Evolutionary conservation across 2,888 invertebrate genomes (phyloP), one percentile per base, ranked within the genome.

Genomic region (Diplazon laetatorius): DNA sequence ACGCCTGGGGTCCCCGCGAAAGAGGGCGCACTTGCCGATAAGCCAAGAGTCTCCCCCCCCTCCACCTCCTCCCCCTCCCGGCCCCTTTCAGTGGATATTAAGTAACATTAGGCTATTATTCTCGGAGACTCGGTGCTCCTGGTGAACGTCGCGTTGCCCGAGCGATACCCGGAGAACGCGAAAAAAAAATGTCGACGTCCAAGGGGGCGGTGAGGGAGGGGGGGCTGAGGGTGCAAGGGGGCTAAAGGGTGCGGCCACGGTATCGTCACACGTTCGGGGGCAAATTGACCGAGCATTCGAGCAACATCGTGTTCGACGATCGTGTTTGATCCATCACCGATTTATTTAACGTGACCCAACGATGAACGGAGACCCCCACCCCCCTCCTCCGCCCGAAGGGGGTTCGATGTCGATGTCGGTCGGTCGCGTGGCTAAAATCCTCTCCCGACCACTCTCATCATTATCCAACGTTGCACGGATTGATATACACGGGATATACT

Each of bases 51-150:
- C 50, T 65, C 76, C 57, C n/a, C n/a, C n/a, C n/a, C n/a, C n/a
- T n/a, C n/a, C n/a, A n/a, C n/a, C n/a, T n/a, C n/a, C n/a, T n/a
- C n/a, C n/a, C n/a, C n/a, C n/a, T n/a, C n/a, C n/a, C n/a, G n/a
- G n/a, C n/a, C n/a, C n/a, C n/a, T n/a, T n/a, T n/a, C n/a, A 65
- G 74, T 80, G 74, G 83, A 82, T 83, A 84, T 84, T 84, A 84
- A 84, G 81, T 84, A 84, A 81, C 82, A 84, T 84, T 82, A 82
- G 81, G 76, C 82, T 73, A 83, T 84, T 84, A 84, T 83, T 83
- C 68, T 74, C 62, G 66, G 50, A 69, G 62, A 69, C 65, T 76
- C 70, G 72, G 57, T 74, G 78, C 57, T 80, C 72, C 52, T 66
- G 57, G 35, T 18, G 68, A 70, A 60, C 69, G 63, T 57, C 63